Percentiles rank a stretch among this genome's conserved stretches.
Conservation (phyloP, 1,140 invertebrate genomes). For the Pseudomyrmex flavicornis region DNA sequence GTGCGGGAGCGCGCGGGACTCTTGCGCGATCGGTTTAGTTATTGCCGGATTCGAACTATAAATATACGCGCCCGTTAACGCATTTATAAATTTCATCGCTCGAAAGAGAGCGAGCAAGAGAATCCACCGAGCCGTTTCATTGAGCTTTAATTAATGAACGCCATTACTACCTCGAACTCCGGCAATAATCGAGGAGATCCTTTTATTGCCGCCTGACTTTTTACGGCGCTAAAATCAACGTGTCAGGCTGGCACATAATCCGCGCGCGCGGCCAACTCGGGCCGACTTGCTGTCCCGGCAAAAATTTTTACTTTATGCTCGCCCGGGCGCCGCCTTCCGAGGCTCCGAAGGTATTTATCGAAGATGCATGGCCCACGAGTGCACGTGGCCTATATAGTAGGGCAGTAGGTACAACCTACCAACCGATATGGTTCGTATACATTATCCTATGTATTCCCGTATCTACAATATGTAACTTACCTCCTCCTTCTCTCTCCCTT, state of each 20-base stretch:
- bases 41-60: conserved; percentile 47
- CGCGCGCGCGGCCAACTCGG: not conserved
- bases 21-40: conserved; percentile 48
- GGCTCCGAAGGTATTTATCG: conserved; percentile 62
- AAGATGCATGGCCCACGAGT: conserved; percentile 65
- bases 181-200: conserved; percentile 16
- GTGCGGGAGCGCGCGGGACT: not conserved
- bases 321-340: not conserved
- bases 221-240: conserved; percentile 19
- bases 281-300: conserved; percentile 34
- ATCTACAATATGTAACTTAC: conserved; percentile 57
- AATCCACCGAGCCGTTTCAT: conserved; percentile 40
- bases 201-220: conserved; percentile 24
- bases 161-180: conserved; percentile 14
- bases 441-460: conserved; percentile 63
- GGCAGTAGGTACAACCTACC: conserved; percentile 42
- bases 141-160: conserved; percentile 52
- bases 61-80: conserved; percentile 40
- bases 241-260: conserved; percentile 28
- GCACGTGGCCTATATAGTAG: conserved; percentile 62
- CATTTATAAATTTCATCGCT: conserved; percentile 54
- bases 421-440: conserved; percentile 60
- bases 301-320: conserved; percentile 56
- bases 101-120: not conserved
- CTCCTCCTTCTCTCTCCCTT: not conserved